A percentile compares a stretch with the other conserved stretches of the same genome.
Evolutionary conservation across 2,797 vertebrate species (phyloP).

Genomic region (Lindbergichthys nudifrons): DNA sequence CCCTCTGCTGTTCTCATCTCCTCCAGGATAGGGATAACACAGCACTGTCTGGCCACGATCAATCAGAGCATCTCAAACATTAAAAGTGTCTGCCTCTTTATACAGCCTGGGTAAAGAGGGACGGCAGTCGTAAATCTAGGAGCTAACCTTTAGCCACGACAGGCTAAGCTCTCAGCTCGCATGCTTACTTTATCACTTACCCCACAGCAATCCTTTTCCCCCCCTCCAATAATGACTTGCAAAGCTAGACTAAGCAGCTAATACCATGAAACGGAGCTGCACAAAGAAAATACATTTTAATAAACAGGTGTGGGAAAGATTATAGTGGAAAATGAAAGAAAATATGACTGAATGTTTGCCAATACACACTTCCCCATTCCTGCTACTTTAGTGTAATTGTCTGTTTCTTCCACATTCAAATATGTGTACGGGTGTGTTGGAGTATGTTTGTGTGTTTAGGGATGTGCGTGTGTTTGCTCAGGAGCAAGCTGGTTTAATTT

Average conservation of each 20-base stretch:
- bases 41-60: conserved; percentile 48
- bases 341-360: conserved; percentile 20
- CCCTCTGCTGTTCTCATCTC: neutral
- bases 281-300: conserved; percentile 21
- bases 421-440: conserved; percentile 23
- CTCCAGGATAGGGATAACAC: conserved; percentile 16
- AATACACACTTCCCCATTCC: conserved; percentile 23
- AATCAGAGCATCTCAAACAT: conserved; percentile 64
- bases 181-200: conserved; percentile 65
- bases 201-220: conserved; percentile 49
- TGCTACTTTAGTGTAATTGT: conserved; percentile 27
- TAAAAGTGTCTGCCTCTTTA: conserved; percentile 62
- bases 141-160: conserved; percentile 74
- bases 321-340: conserved; percentile 19
- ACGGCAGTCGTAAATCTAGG: conserved; percentile 64
- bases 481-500: conserved; percentile 75
- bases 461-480: conserved; percentile 37
- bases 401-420: conserved; percentile 26
- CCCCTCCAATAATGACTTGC: conserved; percentile 58
- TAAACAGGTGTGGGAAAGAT: conserved; percentile 20
- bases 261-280: conserved; percentile 33
- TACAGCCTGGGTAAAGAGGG: conserved; percentile 49
- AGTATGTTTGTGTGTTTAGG: conserved; percentile 10
- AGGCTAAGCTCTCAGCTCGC: conserved; percentile 65
- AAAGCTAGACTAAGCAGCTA: conserved; percentile 56